phyloP scores from a whole-genome alignment of 1,140 invertebrate genomes.

The Temnothorax nylanderi region DNA sequence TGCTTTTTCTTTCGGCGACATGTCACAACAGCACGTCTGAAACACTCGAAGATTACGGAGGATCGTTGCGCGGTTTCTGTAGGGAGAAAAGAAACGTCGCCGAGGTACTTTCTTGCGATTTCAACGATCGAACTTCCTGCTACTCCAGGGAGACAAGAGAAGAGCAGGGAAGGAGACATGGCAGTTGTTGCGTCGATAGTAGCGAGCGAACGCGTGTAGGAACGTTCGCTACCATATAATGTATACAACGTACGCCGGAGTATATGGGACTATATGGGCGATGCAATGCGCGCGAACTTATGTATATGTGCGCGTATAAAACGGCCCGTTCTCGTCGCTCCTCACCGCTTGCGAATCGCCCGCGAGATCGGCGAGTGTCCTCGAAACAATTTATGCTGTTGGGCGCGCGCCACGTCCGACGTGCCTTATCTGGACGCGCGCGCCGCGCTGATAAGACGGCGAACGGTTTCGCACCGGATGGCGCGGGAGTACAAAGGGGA shows the following conservation, averaged over 20 bases:
- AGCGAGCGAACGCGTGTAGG: neutral
- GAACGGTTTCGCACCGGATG: conserved; percentile 70
- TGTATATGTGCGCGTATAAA: neutral
- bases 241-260: neutral
- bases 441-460: conserved; percentile 77
- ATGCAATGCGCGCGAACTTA: neutral
- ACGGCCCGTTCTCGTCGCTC: conserved; percentile 31
- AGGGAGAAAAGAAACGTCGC: neutral
- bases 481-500: conserved; percentile 66
- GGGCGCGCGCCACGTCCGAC: conserved; percentile 77
- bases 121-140: conserved; percentile 42
- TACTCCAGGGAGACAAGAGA: neutral
- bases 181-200: conserved; percentile 3
- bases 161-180: conserved; percentile 9
- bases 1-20: neutral
- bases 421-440: conserved; percentile 81
- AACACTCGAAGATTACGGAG: no score
- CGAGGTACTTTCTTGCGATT: conserved; percentile 6
- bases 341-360: conserved; percentile 68
- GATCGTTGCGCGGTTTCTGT: no score
- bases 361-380: conserved; percentile 75
- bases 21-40: no score
- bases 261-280: neutral
- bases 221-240: neutral
- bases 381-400: conserved; percentile 82